phyloP scores from a whole-genome alignment of 2,888 invertebrate species.

The Eupithecia tripunctaria region DNA sequence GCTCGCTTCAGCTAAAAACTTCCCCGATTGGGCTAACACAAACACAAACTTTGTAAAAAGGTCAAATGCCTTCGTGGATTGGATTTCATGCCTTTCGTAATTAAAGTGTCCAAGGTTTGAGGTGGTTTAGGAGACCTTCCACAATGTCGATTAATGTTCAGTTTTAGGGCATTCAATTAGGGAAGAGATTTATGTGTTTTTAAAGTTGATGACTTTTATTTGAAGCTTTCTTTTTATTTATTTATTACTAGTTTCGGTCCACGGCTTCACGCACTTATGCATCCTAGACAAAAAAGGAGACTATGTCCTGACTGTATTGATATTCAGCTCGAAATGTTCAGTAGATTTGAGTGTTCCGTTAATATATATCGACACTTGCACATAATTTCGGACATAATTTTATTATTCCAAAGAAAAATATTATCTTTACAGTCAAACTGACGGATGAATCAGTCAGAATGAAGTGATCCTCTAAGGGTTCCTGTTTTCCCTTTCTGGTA shows the following conservation, averaged over 20 bases:
- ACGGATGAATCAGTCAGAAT: too few species aligned
- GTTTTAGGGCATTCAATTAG: slow-evolving; percentile 5
- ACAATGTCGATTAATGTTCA: slow-evolving; percentile 8
- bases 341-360: neutral
- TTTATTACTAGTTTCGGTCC: neutral
- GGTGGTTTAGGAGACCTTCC: slow-evolving; percentile 3
- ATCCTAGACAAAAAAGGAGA: neutral
- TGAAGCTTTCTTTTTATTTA: neutral
- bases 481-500: neutral
- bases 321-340: neutral
- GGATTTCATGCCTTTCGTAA: slow-evolving; percentile 19
- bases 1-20: slow-evolving; percentile 25
- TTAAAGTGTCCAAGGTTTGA: slow-evolving; percentile 11
- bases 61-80: slow-evolving; percentile 26
- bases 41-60: slow-evolving; percentile 29
- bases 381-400: neutral
- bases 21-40: slow-evolving; percentile 25
- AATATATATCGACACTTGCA: neutral
- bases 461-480: neutral
- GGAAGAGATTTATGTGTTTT: neutral
- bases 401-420: too few species aligned
- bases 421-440: neutral
- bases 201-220: neutral
- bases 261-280: neutral
- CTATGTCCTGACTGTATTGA: neutral